Base-by-base conservation (phyloP, 2,888 invertebrate genomes). In the Melieria picta region DNA sequence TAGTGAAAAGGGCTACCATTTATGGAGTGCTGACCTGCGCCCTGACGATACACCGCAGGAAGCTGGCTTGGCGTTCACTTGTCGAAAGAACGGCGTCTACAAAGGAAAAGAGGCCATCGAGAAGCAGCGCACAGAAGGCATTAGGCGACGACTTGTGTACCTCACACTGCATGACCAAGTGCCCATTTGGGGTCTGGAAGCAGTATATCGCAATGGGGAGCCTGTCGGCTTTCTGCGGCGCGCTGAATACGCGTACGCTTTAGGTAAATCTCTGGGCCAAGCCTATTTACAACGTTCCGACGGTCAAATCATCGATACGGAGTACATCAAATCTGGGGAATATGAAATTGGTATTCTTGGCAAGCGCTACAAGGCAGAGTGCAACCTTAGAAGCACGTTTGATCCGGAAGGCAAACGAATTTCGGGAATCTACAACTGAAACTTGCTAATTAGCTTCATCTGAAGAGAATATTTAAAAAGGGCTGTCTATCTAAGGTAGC, bases 1-100 rank as follows among this genome's bases (percentile, higher is more conserved):
- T 83, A 91, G 93, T 75, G 96, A 97, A 85, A 96, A 96, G 90
- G 96, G 96, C 52, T 94, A 93, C 82, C 94, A 95, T 80, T 88
- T 96, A 77, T 96, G 96, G 95, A 93, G 95, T 80, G 89, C 90
- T 7, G 97, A 97, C 84, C 84, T 96, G 57, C 89, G 96, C 77
- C 87, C 91, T 0, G 93, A 95, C 78, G 96, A 97, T 82, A 95
- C 93, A 78, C 96, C 96, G 0, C 86, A 96, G 3, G 96, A 97
- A 88, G 94, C 95, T 0, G 93, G 93, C 71, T 88, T 97, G 52
- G 91, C 89, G 9, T 93, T 93, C 81, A 90, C 93, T 0, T 97
- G 97, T 83, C 91, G 95, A 70, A 92, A 92, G 82, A 89, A 90
- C 58, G 94, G 93, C 0, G 90, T 91, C 10, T 97, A 95, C 84